A percentile compares a stretch with the other conserved stretches of the same genome.
phyloP scores from a whole-genome alignment of 2,888 invertebrate genomes.

The Orthonychiurus folsomi region DNA sequence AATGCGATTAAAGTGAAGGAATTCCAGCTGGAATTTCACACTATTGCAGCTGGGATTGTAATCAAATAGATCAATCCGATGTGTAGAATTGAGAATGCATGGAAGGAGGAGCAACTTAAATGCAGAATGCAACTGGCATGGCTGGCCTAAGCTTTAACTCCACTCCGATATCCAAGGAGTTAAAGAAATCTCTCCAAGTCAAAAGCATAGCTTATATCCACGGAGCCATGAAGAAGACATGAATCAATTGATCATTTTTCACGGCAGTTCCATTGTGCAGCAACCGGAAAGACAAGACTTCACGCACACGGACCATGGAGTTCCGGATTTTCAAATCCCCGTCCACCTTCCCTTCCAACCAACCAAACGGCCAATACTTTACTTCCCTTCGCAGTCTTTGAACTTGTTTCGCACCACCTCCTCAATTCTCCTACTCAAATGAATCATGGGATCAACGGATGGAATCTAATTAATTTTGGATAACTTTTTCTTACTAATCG shows the following conservation, averaged over 20 bases:
- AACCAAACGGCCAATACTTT: too few relatives aligned
- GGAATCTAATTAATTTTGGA: too few relatives aligned
- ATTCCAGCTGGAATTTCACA: slow-evolving; percentile 22
- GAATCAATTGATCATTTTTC: slow-evolving; percentile 28
- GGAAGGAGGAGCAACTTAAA: slow-evolving; percentile 4
- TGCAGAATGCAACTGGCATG: not conserved
- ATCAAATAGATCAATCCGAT: slow-evolving; percentile 19
- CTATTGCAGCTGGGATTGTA: slow-evolving; percentile 9
- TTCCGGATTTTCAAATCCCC: too few relatives aligned
- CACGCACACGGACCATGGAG: too few relatives aligned
- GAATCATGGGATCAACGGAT: too few relatives aligned
- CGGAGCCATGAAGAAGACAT: slow-evolving; percentile 19
- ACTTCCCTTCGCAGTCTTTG: too few relatives aligned
- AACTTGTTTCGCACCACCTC: too few relatives aligned
- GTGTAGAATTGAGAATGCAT: slow-evolving; percentile 12
- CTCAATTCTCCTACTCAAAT: too few relatives aligned
- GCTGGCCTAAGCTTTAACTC: not conserved
- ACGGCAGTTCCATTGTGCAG: slow-evolving; percentile 21
- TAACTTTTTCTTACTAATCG: too few relatives aligned
- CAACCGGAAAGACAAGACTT: too few relatives aligned
- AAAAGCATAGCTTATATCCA: slow-evolving; percentile 19
- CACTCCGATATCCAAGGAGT: not conserved
- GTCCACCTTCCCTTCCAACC: too few relatives aligned
- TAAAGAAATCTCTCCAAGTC: slow-evolving; percentile 11
- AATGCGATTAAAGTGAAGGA: slow-evolving; percentile 19